Evolutionary conservation across 2,888 invertebrate genomes (phyloP).

Genomic region (Netelia inedita): DNA sequence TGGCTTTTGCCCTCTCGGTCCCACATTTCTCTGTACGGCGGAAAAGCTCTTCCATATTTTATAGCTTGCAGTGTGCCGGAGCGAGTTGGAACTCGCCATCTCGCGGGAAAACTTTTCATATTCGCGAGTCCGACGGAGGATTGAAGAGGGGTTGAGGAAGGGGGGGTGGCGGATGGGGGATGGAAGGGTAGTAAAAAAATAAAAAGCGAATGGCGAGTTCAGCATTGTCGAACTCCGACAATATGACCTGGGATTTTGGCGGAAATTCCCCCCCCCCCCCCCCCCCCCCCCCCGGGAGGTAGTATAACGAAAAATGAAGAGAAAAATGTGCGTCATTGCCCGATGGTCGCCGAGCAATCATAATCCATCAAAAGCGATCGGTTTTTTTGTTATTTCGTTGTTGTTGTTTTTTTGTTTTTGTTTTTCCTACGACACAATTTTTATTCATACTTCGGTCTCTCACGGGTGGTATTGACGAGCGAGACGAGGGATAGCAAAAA

Average conservation of each 20-base stretch:
- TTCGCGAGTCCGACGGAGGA: slow-evolving; percentile 3
- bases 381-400: too few relatives aligned
- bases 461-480: background rate
- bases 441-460: slow-evolving; percentile 10
- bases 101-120: slow-evolving; percentile 50
- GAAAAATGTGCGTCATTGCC: background rate
- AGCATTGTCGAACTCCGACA: background rate
- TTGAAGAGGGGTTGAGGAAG: too few relatives aligned
- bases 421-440: background rate
- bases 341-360: slow-evolving; percentile 10
- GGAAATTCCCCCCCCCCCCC: background rate
- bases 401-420: background rate
- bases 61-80: slow-evolving; percentile 4
- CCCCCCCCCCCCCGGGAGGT: background rate
- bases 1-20: slow-evolving; percentile 23
- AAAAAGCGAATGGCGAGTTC: background rate
- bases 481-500: slow-evolving; percentile 4
- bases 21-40: slow-evolving; percentile 3
- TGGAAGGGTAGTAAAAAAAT: background rate
- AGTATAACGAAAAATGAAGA: slow-evolving; percentile 17
- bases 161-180: background rate
- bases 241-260: background rate
- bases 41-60: slow-evolving; percentile 53
- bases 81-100: slow-evolving; percentile 2
- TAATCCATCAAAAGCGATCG: slow-evolving; percentile 20